These are phyloP conservation scores for Amblyopsis hoosieri DNA, from an alignment of 2,797 vertebrate species.

Conservation along the genomic window DNA sequence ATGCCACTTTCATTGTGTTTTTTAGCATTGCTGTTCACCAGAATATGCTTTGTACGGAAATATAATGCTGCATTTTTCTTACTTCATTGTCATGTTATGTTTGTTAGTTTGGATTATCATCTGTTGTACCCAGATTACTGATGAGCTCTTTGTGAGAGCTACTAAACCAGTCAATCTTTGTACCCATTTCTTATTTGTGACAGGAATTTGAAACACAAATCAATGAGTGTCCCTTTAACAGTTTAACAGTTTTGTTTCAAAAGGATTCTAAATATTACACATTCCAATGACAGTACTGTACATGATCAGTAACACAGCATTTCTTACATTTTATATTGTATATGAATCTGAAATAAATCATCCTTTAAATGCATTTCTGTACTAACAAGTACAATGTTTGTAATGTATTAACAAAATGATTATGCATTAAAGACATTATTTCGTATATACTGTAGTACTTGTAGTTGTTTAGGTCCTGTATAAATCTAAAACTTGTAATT, in stretches of 20 bases:
- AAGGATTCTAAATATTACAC: conserved; percentile 13
- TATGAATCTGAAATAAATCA: neutral
- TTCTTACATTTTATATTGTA: conserved; percentile 5
- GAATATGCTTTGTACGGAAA: conserved; percentile 68
- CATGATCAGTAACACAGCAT: conserved; percentile 9
- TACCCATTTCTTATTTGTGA: conserved; percentile 2
- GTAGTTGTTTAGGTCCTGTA: conserved; percentile 4
- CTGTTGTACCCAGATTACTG: conserved; percentile 55
- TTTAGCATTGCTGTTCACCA: conserved; percentile 53
- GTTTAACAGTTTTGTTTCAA: conserved; percentile 1
- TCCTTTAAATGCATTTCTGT: conserved; percentile 10
- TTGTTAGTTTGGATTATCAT: conserved; percentile 51
- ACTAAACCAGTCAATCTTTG: conserved; percentile 6
- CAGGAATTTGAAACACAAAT: too few relatives aligned
- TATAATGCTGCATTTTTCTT: conserved; percentile 66
- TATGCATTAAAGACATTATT: conserved; percentile 8
- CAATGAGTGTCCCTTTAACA: too few relatives aligned
- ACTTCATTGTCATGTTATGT: conserved; percentile 57
- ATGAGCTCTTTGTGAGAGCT: conserved; percentile 36
- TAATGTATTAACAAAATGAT: conserved; percentile 5
- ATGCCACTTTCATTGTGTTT: conserved; percentile 66
- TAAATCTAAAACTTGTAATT: neutral
- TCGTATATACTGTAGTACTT: conserved; percentile 3
- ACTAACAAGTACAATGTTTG: conserved; percentile 2
- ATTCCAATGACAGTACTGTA: conserved; percentile 27